phyloP scores from a whole-genome alignment of 2,888 invertebrate genomes.

The Nomada fucata region DNA sequence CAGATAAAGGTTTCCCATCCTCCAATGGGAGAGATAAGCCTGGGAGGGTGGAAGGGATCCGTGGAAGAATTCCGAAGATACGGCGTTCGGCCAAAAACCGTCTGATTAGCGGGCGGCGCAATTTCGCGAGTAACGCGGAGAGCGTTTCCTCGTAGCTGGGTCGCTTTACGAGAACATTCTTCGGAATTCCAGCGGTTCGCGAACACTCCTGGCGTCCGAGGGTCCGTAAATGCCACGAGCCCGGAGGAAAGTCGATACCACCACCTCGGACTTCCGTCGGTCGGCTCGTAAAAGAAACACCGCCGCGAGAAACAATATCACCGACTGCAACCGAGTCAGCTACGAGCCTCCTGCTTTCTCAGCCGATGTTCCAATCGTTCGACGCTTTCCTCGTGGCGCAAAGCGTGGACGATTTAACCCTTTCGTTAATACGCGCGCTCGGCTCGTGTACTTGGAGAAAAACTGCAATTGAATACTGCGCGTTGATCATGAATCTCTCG shows the following conservation, averaged over 20 bases:
- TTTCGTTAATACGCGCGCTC: too few species aligned
- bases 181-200: slow-evolving; percentile 51
- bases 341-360: slow-evolving; percentile 19
- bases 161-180: slow-evolving; percentile 54
- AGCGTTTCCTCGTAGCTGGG: slow-evolving; percentile 49
- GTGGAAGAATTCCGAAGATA: slow-evolving; percentile 14
- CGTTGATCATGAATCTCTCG: too few species aligned
- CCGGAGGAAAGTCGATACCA: slow-evolving; percentile 53
- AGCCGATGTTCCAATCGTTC: not conserved
- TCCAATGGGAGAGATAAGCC: not conserved
- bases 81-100: slow-evolving; percentile 23
- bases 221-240: slow-evolving; percentile 44
- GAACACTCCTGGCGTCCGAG: slow-evolving; percentile 40
- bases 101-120: slow-evolving; percentile 46
- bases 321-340: not conserved
- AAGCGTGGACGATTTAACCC: too few species aligned
- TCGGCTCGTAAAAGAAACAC: slow-evolving; percentile 56
- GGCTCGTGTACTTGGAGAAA: too few species aligned
- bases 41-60: not conserved
- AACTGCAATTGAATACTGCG: too few species aligned
- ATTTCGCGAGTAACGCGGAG: slow-evolving; percentile 42
- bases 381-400: too few species aligned
- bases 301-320: slow-evolving; percentile 46
- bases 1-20: not conserved
- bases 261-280: slow-evolving; percentile 34